phyloP scores from a whole-genome alignment of 2,113 vertebrate genomes.

The Desmodus rotundus region DNA sequence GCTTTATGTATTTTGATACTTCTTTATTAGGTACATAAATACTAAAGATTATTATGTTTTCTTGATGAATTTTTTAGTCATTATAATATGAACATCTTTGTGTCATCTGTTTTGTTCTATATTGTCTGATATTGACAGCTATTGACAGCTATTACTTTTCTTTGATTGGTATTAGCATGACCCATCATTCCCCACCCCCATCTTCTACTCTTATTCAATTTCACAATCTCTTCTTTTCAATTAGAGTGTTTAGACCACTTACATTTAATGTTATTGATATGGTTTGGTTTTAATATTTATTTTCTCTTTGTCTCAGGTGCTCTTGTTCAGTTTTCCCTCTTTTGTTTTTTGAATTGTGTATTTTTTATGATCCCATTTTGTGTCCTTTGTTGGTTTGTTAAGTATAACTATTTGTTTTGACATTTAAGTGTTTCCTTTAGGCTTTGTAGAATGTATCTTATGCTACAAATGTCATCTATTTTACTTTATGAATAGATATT shows the following conservation, averaged over 20 bases:
- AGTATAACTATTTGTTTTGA: not conserved
- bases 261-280: not conserved
- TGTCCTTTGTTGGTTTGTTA: not conserved
- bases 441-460: not conserved
- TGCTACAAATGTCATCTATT: not conserved
- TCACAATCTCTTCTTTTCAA: not conserved
- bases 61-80: not conserved
- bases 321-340: not conserved
- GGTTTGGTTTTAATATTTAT: not conserved
- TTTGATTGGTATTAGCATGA: too few relatives aligned
- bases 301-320: not conserved
- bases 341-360: not conserved
- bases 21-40: not conserved
- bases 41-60: not conserved
- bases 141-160: not conserved
- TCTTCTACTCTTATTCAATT: not conserved
- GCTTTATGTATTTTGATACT: not conserved
- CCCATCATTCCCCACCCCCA: not conserved
- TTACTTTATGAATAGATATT: not conserved
- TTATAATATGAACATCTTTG: not conserved
- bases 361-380: not conserved
- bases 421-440: not conserved
- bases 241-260: not conserved
- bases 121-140: not conserved
- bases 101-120: not conserved